phyloP scores from a whole-genome alignment of 2,888 invertebrate species.

The Sympetrum striolatum region DNA sequence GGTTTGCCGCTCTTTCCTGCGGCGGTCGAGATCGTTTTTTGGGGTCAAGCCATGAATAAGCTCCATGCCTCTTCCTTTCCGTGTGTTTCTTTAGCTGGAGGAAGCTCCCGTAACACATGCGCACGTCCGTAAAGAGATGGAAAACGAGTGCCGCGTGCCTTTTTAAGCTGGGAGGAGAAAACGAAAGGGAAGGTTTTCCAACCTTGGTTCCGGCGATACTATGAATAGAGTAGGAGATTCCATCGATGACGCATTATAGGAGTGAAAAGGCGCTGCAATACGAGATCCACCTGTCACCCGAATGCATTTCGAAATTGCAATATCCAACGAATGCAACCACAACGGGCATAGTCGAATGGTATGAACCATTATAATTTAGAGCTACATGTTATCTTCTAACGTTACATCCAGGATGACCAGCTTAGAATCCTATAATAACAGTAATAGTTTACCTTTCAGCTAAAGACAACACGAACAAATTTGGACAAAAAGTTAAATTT shows the following conservation, averaged over 20 bases:
- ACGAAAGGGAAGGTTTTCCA: not conserved
- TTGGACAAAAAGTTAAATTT: too few species aligned
- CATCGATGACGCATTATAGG: not conserved
- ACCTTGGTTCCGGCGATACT: not conserved
- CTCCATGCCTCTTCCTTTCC: not conserved
- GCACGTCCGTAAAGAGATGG: conserved; percentile 12
- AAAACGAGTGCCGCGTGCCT: not conserved
- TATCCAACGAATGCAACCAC: too few species aligned
- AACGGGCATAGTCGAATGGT: too few species aligned
- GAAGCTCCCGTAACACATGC: conserved; percentile 26
- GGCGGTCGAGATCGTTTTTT: not conserved
- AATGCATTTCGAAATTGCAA: too few species aligned
- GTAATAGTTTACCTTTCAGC: too few species aligned
- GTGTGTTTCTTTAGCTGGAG: not conserved
- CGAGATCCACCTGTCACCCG: too few species aligned
- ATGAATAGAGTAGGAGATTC: not conserved
- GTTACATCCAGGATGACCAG: too few species aligned
- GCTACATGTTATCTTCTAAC: too few species aligned
- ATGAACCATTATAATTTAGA: too few species aligned
- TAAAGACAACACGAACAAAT: too few species aligned
- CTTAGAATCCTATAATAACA: too few species aligned
- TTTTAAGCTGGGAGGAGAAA: not conserved
- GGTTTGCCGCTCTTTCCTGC: not conserved
- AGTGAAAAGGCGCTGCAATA: too few species aligned
- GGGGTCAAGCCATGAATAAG: conserved; percentile 29